Base-by-base conservation (phyloP, 2,113 vertebrate species). In the Rhizomys pruinosus region DNA sequence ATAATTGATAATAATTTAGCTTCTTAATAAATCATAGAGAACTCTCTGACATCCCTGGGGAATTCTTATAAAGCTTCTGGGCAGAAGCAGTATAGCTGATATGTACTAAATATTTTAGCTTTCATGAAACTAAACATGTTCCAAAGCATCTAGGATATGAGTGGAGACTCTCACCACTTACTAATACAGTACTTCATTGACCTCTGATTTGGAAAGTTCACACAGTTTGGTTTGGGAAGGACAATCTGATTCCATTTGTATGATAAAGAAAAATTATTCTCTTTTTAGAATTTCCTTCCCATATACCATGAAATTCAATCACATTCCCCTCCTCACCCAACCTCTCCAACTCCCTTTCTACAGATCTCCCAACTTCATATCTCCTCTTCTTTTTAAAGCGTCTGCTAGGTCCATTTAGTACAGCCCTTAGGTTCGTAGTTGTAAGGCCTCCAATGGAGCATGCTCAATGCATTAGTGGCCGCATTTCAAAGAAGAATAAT, bases 1-100 rank as follows among this genome's bases (percentile, higher is more conserved):
- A 32, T 66, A 79, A 84, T 92, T 91, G 84, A 73, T 94, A 79
- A 96, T 87, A 72, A 91, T 85, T 85, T 72, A 79, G 74, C 27
- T 69, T 89, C 74, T 94, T 69, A 84, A 47, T n/a, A 22, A 86
- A 82, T n/a, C 5, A 59, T 23, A 10, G 47, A 81, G 91, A 94
- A 93, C 64, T 71, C 32, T 78, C 81, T 79, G 81, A 86, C 81
- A 79, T 12, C 44, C 59, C 59, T 68, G 47, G 79, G 29, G 61
- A n/a, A 86, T 63, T 64, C 52, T 57, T 64, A 63, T 72, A 69
- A 92, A 34, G 6, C 47, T 84, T 73, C 19, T 17, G 77, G 87
- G 37, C 57, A 78, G 84, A 5, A 88, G 32, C 29, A 82, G 64
- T 89, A 59, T 8, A 69, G 39, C 27, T 34, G 42, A 64, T 96